Evolutionary conservation across 2,797 vertebrate genomes (phyloP), one percentile per base, ranked within the genome.

Genomic region (Etheostoma perlongum): DNA sequence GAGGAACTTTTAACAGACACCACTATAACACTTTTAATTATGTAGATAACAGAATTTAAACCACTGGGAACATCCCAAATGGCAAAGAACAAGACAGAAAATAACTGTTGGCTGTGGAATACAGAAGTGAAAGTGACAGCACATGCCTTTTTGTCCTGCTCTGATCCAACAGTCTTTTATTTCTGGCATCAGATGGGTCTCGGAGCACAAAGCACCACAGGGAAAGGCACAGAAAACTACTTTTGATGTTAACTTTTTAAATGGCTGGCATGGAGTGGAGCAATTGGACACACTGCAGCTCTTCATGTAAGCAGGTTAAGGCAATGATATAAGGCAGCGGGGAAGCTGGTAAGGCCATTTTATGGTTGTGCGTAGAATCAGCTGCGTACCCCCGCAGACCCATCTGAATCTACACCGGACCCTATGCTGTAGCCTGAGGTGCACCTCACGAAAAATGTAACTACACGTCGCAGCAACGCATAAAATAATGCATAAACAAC

Each of bases 51-150:
- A 65, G 47, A 59, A 2, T 25, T 40, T 16, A 2, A 76, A 73
- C 16, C 25, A 46, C 8, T 40, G 48, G 12, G n/a, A 64, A 76
- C 3, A 42, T 4, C 59, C 60, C 10, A 67, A 78, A 72, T 23
- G 12, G 49, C 57, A 60, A 49, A 65, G 23, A 25, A 48, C 23
- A 15, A 69, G 42, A 52, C 23, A 27, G 62, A 67, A 0, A 13
- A 47, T 46, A 54, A 48, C 27, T 55, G 68, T 49, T 33, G 61
- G 53, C 21, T 4, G 5, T 21, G 78, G 49, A 67, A 74, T 1
- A 57, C 70, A 86, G 83, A 89, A 91, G 85, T 81, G 86, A 83
- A 78, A 86, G 62, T 81, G 73, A 76, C 75, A 78, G 74, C 72
- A 57, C 6, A 2, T 21, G 75, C 16, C 12, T 72, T 62, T 74